These are phyloP conservation scores for Eristalinus aeneus DNA, from an alignment of 2,888 invertebrate species.

Conservation along the genomic window DNA sequence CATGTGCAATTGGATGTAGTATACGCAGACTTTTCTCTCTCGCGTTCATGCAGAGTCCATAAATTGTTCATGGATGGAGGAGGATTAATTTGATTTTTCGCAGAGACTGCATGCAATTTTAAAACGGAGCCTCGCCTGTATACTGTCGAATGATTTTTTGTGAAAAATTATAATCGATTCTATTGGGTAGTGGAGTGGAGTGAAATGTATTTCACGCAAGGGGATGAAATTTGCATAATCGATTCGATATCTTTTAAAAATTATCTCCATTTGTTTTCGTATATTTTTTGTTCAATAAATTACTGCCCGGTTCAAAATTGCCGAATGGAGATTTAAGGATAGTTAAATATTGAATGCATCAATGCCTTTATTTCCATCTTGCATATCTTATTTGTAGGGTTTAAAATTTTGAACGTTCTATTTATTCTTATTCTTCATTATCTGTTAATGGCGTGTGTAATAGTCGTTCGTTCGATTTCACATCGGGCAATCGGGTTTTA, in stretches of 20 bases:
- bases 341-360: neutral
- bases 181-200: conserved; percentile 21
- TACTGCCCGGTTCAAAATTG: conserved; percentile 48
- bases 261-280: conserved; percentile 19
- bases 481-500: too few species aligned
- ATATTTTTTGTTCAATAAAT: conserved; percentile 54
- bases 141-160: neutral
- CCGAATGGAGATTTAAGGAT: conserved; percentile 15
- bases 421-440: neutral
- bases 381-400: neutral
- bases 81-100: conserved; percentile 66
- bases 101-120: conserved; percentile 56
- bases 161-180: conserved; percentile 16
- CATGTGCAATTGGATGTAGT: neutral
- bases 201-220: conserved; percentile 50
- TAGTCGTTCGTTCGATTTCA: too few species aligned
- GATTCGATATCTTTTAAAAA: conserved; percentile 35
- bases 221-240: conserved; percentile 63
- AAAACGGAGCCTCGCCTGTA: conserved; percentile 20
- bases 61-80: conserved; percentile 61
- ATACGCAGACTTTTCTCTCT: conserved; percentile 22
- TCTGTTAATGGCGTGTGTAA: too few species aligned
- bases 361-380: neutral
- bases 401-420: neutral
- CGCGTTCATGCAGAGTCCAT: conserved; percentile 48